These are phyloP conservation scores for Trichechus manatus DNA, from an alignment of 2,113 vertebrate genomes.

Conservation along the genomic window DNA sequence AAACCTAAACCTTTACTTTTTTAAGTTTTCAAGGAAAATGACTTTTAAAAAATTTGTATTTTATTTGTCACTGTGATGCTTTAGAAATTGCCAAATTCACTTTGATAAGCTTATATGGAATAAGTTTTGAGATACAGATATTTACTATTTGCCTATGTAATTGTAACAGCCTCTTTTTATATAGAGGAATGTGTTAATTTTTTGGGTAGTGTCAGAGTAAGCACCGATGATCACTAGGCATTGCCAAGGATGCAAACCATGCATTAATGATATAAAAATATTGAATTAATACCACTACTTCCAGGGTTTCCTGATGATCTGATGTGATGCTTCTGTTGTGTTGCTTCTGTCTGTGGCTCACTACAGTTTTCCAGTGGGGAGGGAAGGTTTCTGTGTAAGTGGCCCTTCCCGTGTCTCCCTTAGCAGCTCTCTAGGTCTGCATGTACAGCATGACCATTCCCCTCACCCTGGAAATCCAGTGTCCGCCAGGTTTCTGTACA, in stretches of 20 bases:
- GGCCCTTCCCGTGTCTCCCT: not conserved
- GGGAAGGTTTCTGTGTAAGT: not conserved
- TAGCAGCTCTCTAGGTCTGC: not conserved
- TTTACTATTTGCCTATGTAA: not conserved
- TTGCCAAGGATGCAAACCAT: not conserved
- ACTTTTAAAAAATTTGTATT: constrained; percentile 16
- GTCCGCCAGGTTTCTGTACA: not conserved
- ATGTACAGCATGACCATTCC: fast-evolving
- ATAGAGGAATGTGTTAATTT: not conserved
- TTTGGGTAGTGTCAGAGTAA: constrained; percentile 1
- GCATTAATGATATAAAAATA: not conserved
- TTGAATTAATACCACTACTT: not conserved
- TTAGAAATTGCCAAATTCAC: constrained; percentile 38
- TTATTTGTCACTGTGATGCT: constrained; percentile 50
- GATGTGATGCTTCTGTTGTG: not conserved
- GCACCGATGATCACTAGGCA: not conserved
- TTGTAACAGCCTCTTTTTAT: constrained; percentile 1
- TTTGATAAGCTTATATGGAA: constrained; percentile 37
- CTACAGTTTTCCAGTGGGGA: not conserved
- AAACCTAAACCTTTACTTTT: constrained; percentile 24
- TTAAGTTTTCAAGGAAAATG: constrained; percentile 40
- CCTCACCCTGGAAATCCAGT: not conserved
- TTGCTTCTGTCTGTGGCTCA: not conserved
- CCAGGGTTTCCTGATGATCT: not conserved
- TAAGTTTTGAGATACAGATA: constrained; percentile 34